These are phyloP conservation scores for Scolopax rusticola DNA, from an alignment of 2,797 vertebrate genomes.

Conservation along the genomic window DNA sequence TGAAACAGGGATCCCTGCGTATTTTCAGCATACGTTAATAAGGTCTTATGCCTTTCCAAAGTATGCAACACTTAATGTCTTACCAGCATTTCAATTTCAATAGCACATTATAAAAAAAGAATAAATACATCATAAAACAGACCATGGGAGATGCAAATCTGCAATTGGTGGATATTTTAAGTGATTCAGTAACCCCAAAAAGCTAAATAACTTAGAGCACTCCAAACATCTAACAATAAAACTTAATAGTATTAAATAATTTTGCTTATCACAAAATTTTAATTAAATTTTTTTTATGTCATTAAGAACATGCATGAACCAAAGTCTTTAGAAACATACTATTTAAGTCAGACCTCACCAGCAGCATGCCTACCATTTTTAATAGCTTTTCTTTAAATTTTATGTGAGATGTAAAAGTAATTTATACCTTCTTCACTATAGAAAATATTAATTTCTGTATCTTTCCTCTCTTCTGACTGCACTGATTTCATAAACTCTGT, in stretches of 20 bases:
- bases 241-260: not conserved
- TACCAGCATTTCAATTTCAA: not conserved
- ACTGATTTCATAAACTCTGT: not conserved
- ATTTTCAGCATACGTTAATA: not conserved
- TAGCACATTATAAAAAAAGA: not conserved
- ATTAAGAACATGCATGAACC: not conserved
- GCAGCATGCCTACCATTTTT: not conserved
- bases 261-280: not conserved
- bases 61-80: not conserved
- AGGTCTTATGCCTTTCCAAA: not conserved
- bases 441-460: not conserved
- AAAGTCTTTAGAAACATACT: not conserved
- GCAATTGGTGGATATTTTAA: not conserved
- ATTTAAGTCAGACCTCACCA: not conserved
- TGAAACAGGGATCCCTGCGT: not conserved
- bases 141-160: not conserved
- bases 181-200: not conserved
- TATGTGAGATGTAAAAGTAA: not conserved
- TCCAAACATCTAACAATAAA: not conserved
- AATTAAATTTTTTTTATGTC: not conserved
- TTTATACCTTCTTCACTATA: not conserved
- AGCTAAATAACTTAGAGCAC: not conserved
- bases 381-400: not conserved
- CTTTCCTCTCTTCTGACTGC: not conserved
- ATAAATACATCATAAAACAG: not conserved